These are phyloP conservation scores for Pollenia griseotomentosa DNA, from an alignment of 2,888 invertebrate species.

Conservation along the genomic window DNA sequence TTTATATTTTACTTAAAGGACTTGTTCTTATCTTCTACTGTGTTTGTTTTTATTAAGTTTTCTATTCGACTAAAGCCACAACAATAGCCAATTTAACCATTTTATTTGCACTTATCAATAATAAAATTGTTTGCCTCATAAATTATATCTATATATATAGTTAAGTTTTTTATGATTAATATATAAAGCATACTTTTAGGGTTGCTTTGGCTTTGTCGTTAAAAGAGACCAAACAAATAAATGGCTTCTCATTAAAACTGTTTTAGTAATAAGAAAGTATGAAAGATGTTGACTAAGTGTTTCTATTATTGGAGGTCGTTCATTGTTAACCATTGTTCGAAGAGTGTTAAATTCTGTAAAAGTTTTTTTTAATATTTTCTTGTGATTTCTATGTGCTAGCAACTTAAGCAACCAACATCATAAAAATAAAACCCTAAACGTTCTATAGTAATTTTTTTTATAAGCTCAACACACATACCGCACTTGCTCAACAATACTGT, in stretches of 20 bases:
- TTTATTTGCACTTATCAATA: background rate
- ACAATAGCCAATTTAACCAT: conserved; percentile 2
- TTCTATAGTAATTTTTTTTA: too few species aligned
- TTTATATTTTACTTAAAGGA: too few species aligned
- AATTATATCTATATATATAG: background rate
- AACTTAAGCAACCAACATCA: too few species aligned
- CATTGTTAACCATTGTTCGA: conserved; percentile 23
- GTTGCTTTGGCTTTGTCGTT: background rate
- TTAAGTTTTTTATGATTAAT: background rate
- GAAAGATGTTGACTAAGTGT: conserved; percentile 15
- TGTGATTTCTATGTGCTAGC: too few species aligned
- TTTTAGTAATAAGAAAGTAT: background rate
- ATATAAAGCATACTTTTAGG: conserved; percentile 20
- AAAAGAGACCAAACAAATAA: too few species aligned
- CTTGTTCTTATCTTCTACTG: too few species aligned
- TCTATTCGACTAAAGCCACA: background rate
- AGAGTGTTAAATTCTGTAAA: background rate
- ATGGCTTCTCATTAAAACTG: background rate
- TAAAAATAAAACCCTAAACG: too few species aligned
- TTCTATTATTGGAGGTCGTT: conserved; percentile 51
- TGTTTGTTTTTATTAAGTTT: background rate
- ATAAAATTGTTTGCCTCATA: conserved; percentile 14
- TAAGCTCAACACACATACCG: too few species aligned
- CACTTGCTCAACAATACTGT: too few species aligned
- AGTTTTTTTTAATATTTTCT: background rate